phyloP scores from a whole-genome alignment of 2,113 vertebrate genomes.

The Psilopogon haemacephalus region DNA sequence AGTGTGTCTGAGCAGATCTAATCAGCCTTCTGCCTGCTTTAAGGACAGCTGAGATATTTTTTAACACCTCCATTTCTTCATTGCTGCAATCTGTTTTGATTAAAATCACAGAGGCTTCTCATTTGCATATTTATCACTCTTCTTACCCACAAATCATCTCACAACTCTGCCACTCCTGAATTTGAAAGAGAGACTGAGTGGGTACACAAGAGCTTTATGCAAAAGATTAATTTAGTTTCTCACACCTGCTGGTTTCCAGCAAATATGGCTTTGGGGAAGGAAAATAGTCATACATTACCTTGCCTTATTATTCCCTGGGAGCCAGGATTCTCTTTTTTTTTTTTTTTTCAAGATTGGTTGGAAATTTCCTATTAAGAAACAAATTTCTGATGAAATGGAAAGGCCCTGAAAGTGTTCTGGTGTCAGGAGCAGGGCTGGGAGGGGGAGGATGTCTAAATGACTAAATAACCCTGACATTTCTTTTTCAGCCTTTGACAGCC shows the following conservation, averaged over 20 bases:
- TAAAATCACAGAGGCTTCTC: constrained; percentile 21
- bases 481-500: not conserved
- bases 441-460: not conserved
- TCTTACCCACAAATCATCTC: not conserved
- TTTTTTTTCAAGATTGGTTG: not conserved
- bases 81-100: constrained; percentile 54
- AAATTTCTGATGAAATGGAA: constrained; percentile 8
- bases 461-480: not conserved
- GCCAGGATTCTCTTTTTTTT: not conserved
- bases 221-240: constrained; percentile 32
- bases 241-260: constrained; percentile 34
- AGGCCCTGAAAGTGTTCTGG: not conserved
- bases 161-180: not conserved
- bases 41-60: constrained; percentile 30
- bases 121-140: constrained; percentile 36
- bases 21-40: constrained; percentile 49
- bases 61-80: constrained; percentile 23
- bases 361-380: constrained; percentile 11
- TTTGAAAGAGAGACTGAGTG: not conserved
- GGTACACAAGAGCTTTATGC: not conserved
- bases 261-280: not conserved
- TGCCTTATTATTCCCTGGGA: not conserved
- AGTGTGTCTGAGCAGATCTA: constrained; percentile 14
- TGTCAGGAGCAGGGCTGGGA: accelerated
- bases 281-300: constrained; percentile 1